Evolutionary conservation across 1,140 invertebrate species (phyloP).

Genomic region (Octopus sinensis): DNA sequence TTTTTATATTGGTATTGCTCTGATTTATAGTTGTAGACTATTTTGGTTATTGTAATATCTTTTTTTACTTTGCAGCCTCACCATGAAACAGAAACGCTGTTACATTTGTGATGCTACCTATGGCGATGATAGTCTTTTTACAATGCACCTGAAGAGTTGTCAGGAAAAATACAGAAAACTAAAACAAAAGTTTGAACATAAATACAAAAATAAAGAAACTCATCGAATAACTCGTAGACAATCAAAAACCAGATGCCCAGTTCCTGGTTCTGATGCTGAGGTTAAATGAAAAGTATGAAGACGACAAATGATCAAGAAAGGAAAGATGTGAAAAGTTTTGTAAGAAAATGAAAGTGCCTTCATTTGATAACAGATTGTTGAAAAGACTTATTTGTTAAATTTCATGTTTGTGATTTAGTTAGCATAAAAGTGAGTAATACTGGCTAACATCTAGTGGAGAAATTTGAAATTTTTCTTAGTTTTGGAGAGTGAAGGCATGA

Average conservation of each 20-base stretch:
- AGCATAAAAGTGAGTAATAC: too few species aligned
- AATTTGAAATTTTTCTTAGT: too few species aligned
- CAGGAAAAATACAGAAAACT: not conserved
- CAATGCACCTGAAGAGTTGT: not conserved
- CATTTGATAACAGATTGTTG: too few species aligned
- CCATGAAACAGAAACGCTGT: not conserved
- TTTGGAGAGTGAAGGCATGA: too few species aligned
- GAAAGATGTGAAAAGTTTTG: too few species aligned
- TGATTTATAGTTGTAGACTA: not conserved
- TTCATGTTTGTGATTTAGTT: too few species aligned
- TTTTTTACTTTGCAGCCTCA: not conserved
- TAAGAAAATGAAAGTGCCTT: too few species aligned
- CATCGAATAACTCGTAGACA: not conserved
- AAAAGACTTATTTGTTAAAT: too few species aligned
- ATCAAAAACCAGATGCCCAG: too few species aligned
- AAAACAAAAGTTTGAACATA: not conserved
- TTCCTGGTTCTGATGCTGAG: too few species aligned
- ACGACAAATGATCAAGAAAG: not conserved
- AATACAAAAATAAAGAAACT: not conserved
- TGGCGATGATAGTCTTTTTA: not conserved
- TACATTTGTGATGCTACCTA: not conserved
- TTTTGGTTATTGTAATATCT: not conserved
- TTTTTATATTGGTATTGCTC: too few species aligned
- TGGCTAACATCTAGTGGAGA: too few species aligned
- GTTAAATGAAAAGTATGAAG: not conserved